These are phyloP conservation scores for Hoplodrina ambigua DNA, from an alignment of 2,888 invertebrate species.

Conservation along the genomic window DNA sequence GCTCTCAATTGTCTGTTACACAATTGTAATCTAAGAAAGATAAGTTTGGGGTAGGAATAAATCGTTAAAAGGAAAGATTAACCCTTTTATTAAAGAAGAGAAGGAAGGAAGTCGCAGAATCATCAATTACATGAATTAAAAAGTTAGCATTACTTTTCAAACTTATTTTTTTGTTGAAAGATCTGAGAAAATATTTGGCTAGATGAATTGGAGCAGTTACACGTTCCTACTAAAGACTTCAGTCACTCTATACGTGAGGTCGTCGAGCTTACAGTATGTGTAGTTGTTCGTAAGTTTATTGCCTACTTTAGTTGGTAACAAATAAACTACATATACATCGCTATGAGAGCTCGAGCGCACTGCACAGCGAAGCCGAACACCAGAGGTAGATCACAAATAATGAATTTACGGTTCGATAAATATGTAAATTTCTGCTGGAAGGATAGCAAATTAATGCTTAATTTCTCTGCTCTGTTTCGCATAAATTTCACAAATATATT, in stretches of 20 bases:
- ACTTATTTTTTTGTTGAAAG: slow-evolving; percentile 2
- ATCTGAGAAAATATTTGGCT: background rate
- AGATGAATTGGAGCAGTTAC: background rate
- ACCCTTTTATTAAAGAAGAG: slow-evolving; percentile 43
- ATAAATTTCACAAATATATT: slow-evolving; percentile 84
- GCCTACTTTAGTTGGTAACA: slow-evolving; percentile 36
- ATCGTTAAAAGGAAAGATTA: slow-evolving; percentile 52
- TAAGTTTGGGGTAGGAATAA: slow-evolving; percentile 54
- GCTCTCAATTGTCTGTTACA: slow-evolving; percentile 54
- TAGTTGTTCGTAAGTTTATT: background rate
- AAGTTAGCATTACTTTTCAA: slow-evolving; percentile 2
- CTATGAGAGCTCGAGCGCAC: slow-evolving; percentile 30
- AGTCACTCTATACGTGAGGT: background rate
- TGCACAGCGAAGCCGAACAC: slow-evolving; percentile 36
- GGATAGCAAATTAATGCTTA: slow-evolving; percentile 85
- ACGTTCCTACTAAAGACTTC: background rate
- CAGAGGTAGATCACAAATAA: slow-evolving; percentile 76
- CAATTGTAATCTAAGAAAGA: slow-evolving; percentile 59
- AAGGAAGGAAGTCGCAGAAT: slow-evolving; percentile 49
- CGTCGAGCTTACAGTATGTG: background rate
- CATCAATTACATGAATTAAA: slow-evolving; percentile 50
- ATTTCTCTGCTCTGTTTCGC: slow-evolving; percentile 83
- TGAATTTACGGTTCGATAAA: slow-evolving; percentile 81
- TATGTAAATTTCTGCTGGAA: slow-evolving; percentile 83
- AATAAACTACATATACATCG: slow-evolving; percentile 56